A percentile compares a stretch with the other conserved stretches of the same genome.
Conservation (phyloP, 2,113 vertebrate genomes). For the Cygnus buccinator region DNA sequence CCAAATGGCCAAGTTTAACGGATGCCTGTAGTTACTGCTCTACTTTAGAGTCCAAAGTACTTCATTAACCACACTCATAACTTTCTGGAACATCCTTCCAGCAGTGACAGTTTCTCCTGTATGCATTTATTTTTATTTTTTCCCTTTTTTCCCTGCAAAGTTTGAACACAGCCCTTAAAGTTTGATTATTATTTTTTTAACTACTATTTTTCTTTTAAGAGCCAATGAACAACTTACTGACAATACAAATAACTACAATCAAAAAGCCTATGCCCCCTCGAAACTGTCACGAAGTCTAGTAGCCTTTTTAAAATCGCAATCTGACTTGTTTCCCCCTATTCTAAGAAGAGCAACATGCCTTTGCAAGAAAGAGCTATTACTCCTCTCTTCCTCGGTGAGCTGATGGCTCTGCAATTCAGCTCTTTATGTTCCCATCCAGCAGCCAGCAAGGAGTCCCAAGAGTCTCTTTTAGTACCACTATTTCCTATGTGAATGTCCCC, state of each 20-base stretch:
- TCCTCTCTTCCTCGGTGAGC: neutral
- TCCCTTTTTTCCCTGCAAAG: neutral
- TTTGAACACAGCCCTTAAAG: neutral
- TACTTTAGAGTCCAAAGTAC: neutral
- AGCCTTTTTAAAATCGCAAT: neutral
- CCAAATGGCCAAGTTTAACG: neutral
- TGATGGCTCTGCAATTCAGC: neutral
- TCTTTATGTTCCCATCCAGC: neutral
- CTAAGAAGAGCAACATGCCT: neutral
- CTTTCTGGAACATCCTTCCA: neutral
- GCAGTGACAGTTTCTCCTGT: neutral
- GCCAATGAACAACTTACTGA: neutral
- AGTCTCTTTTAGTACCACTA: neutral
- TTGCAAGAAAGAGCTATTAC: neutral
- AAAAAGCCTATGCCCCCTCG: neutral
- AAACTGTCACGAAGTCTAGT: neutral
- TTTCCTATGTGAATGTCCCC: neutral
- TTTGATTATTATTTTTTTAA: neutral
- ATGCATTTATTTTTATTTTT: neutral
- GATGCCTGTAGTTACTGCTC: neutral
- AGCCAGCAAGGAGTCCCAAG: neutral
- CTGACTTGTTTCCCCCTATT: neutral
- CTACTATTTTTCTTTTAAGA: neutral
- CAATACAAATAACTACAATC: neutral
- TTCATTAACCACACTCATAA: neutral